Conservation (phyloP, 2,797 vertebrate genomes). For the Glossophaga mutica region DNA sequence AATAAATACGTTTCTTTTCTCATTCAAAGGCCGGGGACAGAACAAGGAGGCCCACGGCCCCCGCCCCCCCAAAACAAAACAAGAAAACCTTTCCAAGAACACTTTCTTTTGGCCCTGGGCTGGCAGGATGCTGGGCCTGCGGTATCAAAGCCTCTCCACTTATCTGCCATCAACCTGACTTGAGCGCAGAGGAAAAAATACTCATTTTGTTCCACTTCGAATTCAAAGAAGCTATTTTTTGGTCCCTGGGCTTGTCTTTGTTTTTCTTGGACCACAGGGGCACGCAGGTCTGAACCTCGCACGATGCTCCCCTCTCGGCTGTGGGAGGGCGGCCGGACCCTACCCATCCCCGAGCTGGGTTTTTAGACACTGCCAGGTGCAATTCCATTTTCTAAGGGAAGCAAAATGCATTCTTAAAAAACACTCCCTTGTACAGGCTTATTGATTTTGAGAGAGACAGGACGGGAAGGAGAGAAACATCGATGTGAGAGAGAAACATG, state of each 20-base stretch:
- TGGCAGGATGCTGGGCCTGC: slow-evolving; percentile 69
- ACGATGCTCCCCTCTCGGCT: neutral
- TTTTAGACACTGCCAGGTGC: slow-evolving; percentile 27
- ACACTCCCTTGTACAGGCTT: neutral
- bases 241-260: neutral
- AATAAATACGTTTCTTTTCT: slow-evolving; percentile 73
- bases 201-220: slow-evolving; percentile 41
- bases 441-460: neutral
- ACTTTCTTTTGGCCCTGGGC: slow-evolving; percentile 73
- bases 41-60: slow-evolving; percentile 69
- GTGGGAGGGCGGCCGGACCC: neutral
- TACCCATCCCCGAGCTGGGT: slow-evolving; percentile 14
- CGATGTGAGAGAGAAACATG: no score
- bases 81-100: slow-evolving; percentile 73
- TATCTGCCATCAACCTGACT: slow-evolving; percentile 74
- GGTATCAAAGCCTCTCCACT: slow-evolving; percentile 79
- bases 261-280: slow-evolving; percentile 26
- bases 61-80: neutral
- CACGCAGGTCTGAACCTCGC: neutral
- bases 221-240: slow-evolving; percentile 47
- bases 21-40: slow-evolving; percentile 77
- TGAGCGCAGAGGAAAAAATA: slow-evolving; percentile 67
- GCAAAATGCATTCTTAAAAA: neutral
- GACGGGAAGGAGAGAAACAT: neutral
- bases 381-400: neutral